These are phyloP conservation scores for Drosophila hamatofila DNA, from an alignment of 2,888 invertebrate genomes.

Conservation along the genomic window DNA sequence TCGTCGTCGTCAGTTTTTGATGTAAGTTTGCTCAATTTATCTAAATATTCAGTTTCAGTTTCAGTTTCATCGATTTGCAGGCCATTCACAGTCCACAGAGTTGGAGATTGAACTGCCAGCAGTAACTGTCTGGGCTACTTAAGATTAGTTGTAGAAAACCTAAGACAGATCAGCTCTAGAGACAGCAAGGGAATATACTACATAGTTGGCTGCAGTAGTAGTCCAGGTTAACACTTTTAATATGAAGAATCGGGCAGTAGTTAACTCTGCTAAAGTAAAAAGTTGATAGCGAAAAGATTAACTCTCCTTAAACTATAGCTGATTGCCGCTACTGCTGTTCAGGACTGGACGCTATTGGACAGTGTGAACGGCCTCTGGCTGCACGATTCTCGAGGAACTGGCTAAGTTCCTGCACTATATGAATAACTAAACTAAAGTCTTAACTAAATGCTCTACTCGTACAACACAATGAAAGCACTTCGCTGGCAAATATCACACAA, in stretches of 20 bases:
- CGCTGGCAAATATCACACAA: slow-evolving; percentile 50
- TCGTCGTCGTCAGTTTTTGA: slow-evolving; percentile 27
- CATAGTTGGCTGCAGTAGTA: background rate
- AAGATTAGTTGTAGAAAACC: background rate
- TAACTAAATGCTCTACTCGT: slow-evolving; percentile 44
- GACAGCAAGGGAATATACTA: background rate
- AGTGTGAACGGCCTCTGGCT: slow-evolving; percentile 3
- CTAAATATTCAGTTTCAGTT: slow-evolving; percentile 20
- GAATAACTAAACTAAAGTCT: slow-evolving; percentile 26
- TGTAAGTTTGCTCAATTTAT: slow-evolving; percentile 25
- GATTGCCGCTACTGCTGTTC: background rate
- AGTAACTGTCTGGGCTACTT: background rate
- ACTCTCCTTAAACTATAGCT: background rate
- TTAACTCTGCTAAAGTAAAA: background rate
- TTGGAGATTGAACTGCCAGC: background rate
- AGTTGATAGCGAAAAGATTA: background rate
- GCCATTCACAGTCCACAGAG: slow-evolving; percentile 6
- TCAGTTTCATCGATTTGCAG: slow-evolving; percentile 7
- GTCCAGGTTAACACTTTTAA: background rate
- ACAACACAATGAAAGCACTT: slow-evolving; percentile 36
- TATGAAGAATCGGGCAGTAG: background rate
- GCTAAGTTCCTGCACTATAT: slow-evolving; percentile 8
- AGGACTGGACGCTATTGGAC: slow-evolving; percentile 1
- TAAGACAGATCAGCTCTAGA: background rate
- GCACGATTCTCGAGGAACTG: background rate